Conservation (phyloP, 2,888 invertebrate genomes). For the Nomada hirtipes region DNA sequence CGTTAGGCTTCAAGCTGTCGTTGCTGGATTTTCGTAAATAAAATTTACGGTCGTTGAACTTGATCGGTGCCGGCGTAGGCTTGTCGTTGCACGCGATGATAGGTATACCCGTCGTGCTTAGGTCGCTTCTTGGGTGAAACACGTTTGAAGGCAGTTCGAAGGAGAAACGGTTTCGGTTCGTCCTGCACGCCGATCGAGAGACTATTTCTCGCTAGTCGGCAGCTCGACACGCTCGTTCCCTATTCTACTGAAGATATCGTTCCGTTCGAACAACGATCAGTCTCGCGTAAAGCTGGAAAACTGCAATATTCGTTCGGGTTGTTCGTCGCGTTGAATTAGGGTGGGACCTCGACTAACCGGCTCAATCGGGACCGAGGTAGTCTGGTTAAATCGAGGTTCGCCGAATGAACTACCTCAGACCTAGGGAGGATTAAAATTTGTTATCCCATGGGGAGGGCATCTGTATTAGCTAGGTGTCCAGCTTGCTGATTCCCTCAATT, state of each 20-base stretch:
- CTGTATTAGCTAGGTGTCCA: not conserved
- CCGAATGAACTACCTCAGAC: not conserved
- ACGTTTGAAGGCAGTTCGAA: conserved; percentile 60
- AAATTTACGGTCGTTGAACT: conserved; percentile 76
- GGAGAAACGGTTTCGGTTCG: conserved; percentile 48
- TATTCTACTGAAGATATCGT: conserved; percentile 40
- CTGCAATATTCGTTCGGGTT: not conserved
- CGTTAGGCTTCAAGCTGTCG: conserved; percentile 30
- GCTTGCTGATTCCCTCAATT: not conserved
- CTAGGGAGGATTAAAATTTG: conserved; percentile 2
- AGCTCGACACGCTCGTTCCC: conserved; percentile 30
- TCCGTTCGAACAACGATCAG: conserved; percentile 36
- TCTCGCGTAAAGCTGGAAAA: conserved; percentile 21
- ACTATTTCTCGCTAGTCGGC: conserved; percentile 42
- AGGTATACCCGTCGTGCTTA: conserved; percentile 45
- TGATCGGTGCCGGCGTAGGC: conserved; percentile 18
- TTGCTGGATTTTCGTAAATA: conserved; percentile 72
- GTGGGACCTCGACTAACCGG: conserved; percentile 17
- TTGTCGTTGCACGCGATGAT: conserved; percentile 50
- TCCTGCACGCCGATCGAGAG: not conserved
- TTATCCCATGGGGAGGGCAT: not conserved
- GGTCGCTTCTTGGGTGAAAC: conserved; percentile 65
- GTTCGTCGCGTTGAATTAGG: conserved; percentile 5
- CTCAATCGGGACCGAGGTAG: conserved; percentile 22
- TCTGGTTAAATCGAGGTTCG: conserved; percentile 15